Evolutionary conservation across 2,113 vertebrate genomes (phyloP).

Genomic region (Grus americana): DNA sequence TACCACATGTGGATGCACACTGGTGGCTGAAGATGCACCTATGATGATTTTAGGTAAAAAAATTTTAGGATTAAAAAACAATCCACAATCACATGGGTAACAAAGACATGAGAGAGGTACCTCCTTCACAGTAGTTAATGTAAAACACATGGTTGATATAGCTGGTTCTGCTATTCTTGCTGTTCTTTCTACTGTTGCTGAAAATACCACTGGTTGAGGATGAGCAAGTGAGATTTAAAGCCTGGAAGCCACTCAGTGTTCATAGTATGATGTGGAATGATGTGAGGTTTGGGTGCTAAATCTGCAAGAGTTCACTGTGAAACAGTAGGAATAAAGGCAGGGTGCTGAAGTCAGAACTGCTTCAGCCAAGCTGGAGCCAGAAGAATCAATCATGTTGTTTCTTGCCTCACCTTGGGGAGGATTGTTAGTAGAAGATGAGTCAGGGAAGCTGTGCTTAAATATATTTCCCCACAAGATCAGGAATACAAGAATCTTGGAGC

Average conservation of each 20-base stretch:
- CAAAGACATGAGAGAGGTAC: not conserved
- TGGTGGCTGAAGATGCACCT: not conserved
- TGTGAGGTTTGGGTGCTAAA: not conserved
- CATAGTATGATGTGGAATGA: not conserved
- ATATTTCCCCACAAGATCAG: not conserved
- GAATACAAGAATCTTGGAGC: not conserved
- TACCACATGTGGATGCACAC: not conserved
- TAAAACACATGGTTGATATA: not conserved
- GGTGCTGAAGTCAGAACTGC: constrained; percentile 10
- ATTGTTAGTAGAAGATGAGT: constrained; percentile 41
- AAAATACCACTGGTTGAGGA: not conserved
- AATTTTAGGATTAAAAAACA: not conserved
- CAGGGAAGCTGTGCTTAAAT: not conserved
- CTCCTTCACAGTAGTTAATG: not conserved
- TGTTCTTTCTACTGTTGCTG: not conserved
- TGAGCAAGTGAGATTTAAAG: not conserved
- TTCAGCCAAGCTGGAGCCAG: constrained; percentile 42
- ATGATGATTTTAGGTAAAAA: not conserved
- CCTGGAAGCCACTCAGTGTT: not conserved
- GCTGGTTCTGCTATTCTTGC: not conserved
- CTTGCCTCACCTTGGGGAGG: constrained; percentile 41
- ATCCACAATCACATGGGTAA: not conserved
- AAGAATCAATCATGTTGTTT: constrained; percentile 55
- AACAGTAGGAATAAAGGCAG: not conserved
- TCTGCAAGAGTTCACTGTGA: not conserved